These are phyloP conservation scores for Tauraco hartlaubi DNA, from an alignment of 2,797 vertebrate species.

Conservation along the genomic window DNA sequence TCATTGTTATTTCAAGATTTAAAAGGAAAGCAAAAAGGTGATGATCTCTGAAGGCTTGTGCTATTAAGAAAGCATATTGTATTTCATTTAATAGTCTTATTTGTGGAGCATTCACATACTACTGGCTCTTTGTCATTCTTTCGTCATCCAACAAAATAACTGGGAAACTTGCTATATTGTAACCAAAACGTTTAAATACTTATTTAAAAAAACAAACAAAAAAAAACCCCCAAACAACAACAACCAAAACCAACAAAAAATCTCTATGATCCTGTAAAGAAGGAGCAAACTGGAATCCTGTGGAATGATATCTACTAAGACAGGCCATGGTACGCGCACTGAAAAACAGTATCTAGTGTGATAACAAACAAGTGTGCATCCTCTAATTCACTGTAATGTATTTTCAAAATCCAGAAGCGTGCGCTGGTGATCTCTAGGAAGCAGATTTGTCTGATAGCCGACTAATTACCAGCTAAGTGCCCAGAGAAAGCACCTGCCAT, in stretches of 20 bases:
- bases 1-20: slow-evolving; percentile 3
- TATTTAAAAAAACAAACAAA: background rate
- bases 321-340: background rate
- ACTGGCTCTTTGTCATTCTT: background rate
- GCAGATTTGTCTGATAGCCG: slow-evolving; percentile 21
- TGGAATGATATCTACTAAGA: background rate
- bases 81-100: background rate
- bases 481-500: slow-evolving; percentile 41
- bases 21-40: slow-evolving; percentile 25
- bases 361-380: background rate
- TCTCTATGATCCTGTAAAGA: background rate
- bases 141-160: background rate
- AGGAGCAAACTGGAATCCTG: background rate
- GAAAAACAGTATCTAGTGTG: background rate
- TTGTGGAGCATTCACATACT: background rate
- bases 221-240: background rate
- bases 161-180: background rate
- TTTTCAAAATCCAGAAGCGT: slow-evolving; percentile 16
- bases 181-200: background rate
- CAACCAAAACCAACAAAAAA: background rate
- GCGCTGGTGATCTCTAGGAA: slow-evolving; percentile 13
- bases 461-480: slow-evolving; percentile 35
- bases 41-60: slow-evolving; percentile 1
- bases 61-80: background rate
- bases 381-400: background rate